Evolutionary conservation across 2,888 invertebrate species (phyloP).

Genomic region (Caenorhabditis sp.): DNA sequence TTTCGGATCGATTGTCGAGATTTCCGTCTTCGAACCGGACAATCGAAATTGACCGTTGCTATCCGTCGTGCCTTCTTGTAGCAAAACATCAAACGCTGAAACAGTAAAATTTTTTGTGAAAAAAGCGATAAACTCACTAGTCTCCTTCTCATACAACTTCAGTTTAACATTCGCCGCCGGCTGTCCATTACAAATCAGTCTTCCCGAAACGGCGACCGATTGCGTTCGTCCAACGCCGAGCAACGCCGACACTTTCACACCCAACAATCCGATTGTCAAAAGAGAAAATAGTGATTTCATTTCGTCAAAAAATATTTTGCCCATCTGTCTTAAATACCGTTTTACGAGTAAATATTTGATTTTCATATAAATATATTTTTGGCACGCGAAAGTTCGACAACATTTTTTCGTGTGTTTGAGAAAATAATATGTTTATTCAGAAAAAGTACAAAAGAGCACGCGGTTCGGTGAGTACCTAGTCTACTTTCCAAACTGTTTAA

Average conservation of each 20-base stretch:
- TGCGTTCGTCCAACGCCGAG: constrained; percentile 51
- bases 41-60: constrained; percentile 48
- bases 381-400: neutral
- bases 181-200: constrained; percentile 52
- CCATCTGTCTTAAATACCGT: neutral
- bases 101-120: neutral
- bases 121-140: constrained; percentile 30
- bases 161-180: constrained; percentile 47
- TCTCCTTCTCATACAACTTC: constrained; percentile 53
- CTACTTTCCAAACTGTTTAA: neutral
- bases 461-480: neutral
- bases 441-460: neutral
- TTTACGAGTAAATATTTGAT: neutral
- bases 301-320: no score
- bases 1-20: constrained; percentile 51
- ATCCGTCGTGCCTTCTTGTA: constrained; percentile 40
- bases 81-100: constrained; percentile 46
- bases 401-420: no score
- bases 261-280: neutral
- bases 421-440: neutral
- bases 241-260: constrained; percentile 14
- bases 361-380: neutral
- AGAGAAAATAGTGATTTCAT: neutral
- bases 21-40: constrained; percentile 49
- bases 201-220: constrained; percentile 51